phyloP scores from a whole-genome alignment of 2,888 invertebrate genomes.

The Lycocerus yunnanus region DNA sequence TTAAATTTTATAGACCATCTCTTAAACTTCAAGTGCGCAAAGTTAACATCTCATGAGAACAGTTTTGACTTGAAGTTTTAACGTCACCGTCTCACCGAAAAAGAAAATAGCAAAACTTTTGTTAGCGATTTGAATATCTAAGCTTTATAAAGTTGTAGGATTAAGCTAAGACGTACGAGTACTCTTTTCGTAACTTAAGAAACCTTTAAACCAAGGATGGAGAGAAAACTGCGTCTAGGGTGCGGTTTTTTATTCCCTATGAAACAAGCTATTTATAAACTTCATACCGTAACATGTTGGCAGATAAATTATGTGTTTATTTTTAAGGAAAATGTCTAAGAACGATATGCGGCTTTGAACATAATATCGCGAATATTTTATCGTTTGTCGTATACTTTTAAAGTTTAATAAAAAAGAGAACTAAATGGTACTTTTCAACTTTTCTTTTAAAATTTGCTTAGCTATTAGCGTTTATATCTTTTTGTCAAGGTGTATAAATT shows the following conservation, averaged over 20 bases:
- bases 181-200: background rate
- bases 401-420: conserved; percentile 8
- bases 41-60: conserved; percentile 28
- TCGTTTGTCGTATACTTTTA: conserved; percentile 15
- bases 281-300: conserved; percentile 32
- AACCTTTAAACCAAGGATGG: conserved; percentile 2
- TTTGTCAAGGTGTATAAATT: background rate
- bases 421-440: conserved; percentile 14
- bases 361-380: conserved; percentile 31
- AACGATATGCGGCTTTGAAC: conserved; percentile 22
- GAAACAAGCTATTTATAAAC: conserved; percentile 32
- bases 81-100: conserved; percentile 19
- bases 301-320: conserved; percentile 38
- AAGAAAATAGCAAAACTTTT: conserved; percentile 34
- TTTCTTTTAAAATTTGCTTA: conserved; percentile 4
- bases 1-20: conserved; percentile 27
- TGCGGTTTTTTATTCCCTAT: conserved; percentile 10
- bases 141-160: conserved; percentile 28
- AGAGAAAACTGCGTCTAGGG: conserved; percentile 14
- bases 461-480: background rate
- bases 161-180: conserved; percentile 20
- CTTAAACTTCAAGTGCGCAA: conserved; percentile 30
- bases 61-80: conserved; percentile 26
- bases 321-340: conserved; percentile 26
- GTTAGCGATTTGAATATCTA: conserved; percentile 36